Evolutionary conservation across 2,888 invertebrate species (phyloP).

Genomic region (Subacronicta megacephala): DNA sequence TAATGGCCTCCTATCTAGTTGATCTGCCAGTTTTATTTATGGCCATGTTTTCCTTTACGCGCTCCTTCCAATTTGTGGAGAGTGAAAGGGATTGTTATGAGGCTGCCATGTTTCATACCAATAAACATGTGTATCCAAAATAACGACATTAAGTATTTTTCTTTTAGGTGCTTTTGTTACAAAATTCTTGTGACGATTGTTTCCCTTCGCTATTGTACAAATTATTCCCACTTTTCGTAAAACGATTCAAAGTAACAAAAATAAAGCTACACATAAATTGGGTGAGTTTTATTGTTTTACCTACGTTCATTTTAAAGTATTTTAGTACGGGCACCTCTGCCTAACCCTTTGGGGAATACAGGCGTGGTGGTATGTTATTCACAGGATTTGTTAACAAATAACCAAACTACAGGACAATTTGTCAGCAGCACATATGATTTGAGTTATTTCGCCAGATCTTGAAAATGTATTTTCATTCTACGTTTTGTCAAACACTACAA

Average conservation of each 20-base stretch:
- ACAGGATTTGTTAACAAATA: too few relatives aligned
- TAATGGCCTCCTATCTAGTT: slow-evolving; percentile 89
- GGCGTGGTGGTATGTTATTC: too few relatives aligned
- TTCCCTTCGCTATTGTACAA: slow-evolving; percentile 64
- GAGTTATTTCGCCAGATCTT: too few relatives aligned
- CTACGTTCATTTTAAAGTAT: too few relatives aligned
- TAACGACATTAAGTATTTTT: slow-evolving; percentile 86
- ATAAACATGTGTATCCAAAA: slow-evolving; percentile 89
- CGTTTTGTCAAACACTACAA: too few relatives aligned
- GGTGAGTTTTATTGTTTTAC: too few relatives aligned
- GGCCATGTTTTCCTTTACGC: slow-evolving; percentile 89
- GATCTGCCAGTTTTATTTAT: slow-evolving; percentile 89
- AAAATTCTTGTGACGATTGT: slow-evolving; percentile 71
- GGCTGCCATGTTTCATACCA: slow-evolving; percentile 88
- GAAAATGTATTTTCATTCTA: too few relatives aligned
- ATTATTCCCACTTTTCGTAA: slow-evolving; percentile 35
- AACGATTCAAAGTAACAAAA: slow-evolving; percentile 35
- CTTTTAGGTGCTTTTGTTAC: slow-evolving; percentile 59
- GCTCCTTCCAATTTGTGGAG: slow-evolving; percentile 89
- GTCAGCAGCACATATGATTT: too few relatives aligned
- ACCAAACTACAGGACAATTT: too few relatives aligned
- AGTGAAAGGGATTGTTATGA: slow-evolving; percentile 89
- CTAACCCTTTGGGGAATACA: too few relatives aligned
- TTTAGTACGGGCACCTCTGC: too few relatives aligned
- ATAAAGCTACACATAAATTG: too few relatives aligned